Percentiles rank a stretch among this genome's conserved stretches.
phyloP scores from a whole-genome alignment of 1,140 invertebrate genomes.

The Diploscapter pachys region DNA sequence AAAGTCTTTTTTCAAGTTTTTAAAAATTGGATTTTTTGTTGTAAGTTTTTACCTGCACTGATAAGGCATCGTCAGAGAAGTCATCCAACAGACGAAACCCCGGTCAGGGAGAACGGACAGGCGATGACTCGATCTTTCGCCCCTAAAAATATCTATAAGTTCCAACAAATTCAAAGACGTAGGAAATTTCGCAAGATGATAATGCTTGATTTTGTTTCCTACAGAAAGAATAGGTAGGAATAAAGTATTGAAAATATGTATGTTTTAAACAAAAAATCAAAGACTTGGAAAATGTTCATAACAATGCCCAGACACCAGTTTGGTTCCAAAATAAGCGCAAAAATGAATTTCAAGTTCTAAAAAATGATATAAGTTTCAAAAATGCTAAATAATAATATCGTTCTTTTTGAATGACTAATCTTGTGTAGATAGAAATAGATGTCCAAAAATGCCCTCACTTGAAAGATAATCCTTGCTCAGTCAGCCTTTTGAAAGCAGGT shows the following conservation, averaged over 20 bases:
- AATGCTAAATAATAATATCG: no score
- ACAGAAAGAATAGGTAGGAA: constrained; percentile 4
- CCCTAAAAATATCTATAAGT: not conserved
- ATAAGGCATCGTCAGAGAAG: constrained; percentile 67
- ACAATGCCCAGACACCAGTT: not conserved
- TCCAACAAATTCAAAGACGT: not conserved
- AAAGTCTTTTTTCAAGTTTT: no score
- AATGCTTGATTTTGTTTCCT: not conserved
- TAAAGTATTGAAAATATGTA: no score
- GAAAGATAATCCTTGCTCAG: constrained; percentile 34
- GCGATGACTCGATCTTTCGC: constrained; percentile 32
- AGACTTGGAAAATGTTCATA: not conserved
- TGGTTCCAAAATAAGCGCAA: constrained; percentile 6
- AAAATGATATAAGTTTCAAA: not conserved
- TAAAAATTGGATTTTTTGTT: no score
- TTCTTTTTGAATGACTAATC: no score
- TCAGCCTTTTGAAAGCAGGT: constrained; percentile 5
- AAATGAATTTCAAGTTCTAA: constrained; percentile 61
- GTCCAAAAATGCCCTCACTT: constrained; percentile 68
- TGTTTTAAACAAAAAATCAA: no score
- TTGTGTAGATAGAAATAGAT: no score
- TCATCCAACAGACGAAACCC: constrained; percentile 78
- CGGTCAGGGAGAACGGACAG: constrained; percentile 46
- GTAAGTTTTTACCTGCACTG: no score
- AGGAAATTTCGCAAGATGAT: not conserved